Conservation (phyloP, 1,140 invertebrate species). For the Antheraea mylitta region DNA sequence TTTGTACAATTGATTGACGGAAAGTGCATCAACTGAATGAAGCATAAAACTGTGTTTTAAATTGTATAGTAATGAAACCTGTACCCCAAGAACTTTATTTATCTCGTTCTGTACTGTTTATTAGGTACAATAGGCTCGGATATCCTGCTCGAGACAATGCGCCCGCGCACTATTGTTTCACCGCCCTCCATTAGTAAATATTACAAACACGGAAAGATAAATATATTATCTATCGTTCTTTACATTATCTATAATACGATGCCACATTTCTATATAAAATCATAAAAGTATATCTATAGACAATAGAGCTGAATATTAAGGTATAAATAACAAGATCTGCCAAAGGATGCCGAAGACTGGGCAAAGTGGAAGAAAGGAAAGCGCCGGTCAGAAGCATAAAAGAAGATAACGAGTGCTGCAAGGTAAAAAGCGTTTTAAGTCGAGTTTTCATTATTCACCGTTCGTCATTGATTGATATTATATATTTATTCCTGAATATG, state of each 20-base stretch:
- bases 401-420: no score
- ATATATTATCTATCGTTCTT: not conserved
- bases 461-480: no score
- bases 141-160: conserved; percentile 72
- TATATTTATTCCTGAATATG: no score
- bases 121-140: conserved; percentile 64
- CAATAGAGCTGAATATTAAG: no score
- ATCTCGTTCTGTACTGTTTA: conserved; percentile 74
- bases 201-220: conserved; percentile 40
- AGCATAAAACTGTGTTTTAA: conserved; percentile 20
- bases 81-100: conserved; percentile 38
- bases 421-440: no score
- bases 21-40: not conserved
- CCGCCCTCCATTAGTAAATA: conserved; percentile 62
- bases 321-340: no score
- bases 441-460: no score
- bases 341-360: no score
- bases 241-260: not conserved
- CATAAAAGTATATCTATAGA: not conserved
- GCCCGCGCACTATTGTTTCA: conserved; percentile 61
- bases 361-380: no score
- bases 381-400: no score
- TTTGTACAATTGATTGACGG: not conserved
- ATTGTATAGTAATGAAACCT: conserved; percentile 24
- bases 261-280: not conserved